Evolutionary conservation across 1,140 invertebrate genomes (phyloP).

Genomic region (Venturia canescens): DNA sequence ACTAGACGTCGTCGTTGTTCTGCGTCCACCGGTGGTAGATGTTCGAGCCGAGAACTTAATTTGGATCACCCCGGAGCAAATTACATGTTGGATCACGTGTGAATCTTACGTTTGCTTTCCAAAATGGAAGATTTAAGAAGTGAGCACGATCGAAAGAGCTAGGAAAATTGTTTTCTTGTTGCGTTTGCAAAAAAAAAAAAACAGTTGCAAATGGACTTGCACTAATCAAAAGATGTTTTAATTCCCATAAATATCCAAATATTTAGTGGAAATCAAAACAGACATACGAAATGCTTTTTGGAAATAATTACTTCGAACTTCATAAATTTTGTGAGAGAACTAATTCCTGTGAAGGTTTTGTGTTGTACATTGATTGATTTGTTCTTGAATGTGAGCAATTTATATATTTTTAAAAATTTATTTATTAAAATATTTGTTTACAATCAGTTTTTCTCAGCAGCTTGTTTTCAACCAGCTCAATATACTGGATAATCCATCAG

Average conservation of each 20-base stretch:
- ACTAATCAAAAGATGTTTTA: no score
- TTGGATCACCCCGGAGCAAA: slow-evolving; percentile 13
- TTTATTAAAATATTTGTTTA: neutral
- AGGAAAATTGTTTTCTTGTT: neutral
- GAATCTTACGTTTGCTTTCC: neutral
- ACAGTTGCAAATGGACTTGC: no score
- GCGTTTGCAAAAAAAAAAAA: no score
- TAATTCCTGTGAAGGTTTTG: no score
- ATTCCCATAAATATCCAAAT: no score
- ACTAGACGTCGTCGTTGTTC: neutral
- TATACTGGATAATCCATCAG: neutral
- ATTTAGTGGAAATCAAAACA: no score
- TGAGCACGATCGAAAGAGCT: neutral
- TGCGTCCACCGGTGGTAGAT: neutral
- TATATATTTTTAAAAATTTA: neutral
- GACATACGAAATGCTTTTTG: no score
- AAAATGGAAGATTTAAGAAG: neutral
- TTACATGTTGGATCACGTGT: slow-evolving; percentile 2
- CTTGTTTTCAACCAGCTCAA: neutral
- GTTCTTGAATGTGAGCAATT: no score
- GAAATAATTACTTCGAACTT: no score
- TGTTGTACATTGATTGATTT: no score
- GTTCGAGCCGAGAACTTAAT: slow-evolving; percentile 2
- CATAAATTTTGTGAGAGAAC: no score
- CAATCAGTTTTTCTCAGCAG: neutral